phyloP scores from a whole-genome alignment of 2,797 vertebrate species.

The Cryptoprocta ferox region DNA sequence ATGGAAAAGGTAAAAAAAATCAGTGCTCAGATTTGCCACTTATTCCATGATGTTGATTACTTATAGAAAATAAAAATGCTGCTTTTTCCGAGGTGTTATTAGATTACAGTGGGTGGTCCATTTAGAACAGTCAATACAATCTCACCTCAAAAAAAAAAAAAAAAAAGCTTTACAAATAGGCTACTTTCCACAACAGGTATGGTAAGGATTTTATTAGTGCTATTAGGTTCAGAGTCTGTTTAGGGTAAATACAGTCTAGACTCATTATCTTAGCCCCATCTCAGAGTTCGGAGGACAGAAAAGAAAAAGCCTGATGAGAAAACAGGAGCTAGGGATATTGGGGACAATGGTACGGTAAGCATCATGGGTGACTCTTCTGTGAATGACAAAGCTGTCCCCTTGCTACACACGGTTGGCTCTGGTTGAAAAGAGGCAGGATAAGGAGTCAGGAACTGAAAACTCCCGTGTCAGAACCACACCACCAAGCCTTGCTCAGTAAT shows the following conservation, averaged over 20 bases:
- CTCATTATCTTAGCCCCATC: conserved; percentile 65
- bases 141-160: conserved; percentile 45
- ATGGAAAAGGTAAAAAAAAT: neutral
- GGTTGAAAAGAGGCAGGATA: neutral
- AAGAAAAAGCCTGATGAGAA: conserved; percentile 70
- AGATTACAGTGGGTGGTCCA: conserved; percentile 23
- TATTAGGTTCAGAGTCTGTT: conserved; percentile 42
- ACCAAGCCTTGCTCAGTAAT: conserved; percentile 59
- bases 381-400: neutral
- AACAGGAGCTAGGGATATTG: neutral
- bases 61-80: neutral
- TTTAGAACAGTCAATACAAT: conserved; percentile 25
- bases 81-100: neutral
- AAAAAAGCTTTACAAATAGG: conserved; percentile 20
- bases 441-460: neutral
- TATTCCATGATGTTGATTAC: neutral
- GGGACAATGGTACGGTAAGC: neutral
- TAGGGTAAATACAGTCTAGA: conserved; percentile 81
- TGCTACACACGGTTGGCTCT: neutral
- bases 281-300: conserved; percentile 45
- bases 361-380: neutral
- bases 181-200: neutral
- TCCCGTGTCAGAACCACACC: conserved; percentile 28
- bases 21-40: neutral
- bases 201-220: neutral